These are phyloP conservation scores for Pristionchus japonicus DNA, from an alignment of 2,888 invertebrate species.

Conservation along the genomic window DNA sequence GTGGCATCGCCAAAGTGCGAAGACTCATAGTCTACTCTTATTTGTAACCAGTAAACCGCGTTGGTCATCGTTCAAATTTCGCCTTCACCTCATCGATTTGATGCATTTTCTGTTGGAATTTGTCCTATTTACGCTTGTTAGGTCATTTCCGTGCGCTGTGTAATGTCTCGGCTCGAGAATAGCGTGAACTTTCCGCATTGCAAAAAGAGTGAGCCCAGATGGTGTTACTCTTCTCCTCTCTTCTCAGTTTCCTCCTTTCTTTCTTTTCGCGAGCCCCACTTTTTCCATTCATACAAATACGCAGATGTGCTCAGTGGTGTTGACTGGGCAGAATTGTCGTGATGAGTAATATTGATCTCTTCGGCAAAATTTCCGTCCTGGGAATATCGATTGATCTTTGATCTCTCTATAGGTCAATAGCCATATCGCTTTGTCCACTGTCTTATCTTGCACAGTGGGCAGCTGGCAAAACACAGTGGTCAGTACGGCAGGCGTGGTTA, in stretches of 20 bases:
- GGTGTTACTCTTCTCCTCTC: not conserved
- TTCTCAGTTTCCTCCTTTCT: not conserved
- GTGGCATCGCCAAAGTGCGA: no score
- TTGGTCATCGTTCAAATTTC: no score
- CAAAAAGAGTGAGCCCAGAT: not conserved
- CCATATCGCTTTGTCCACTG: not conserved
- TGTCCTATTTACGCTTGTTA: no score
- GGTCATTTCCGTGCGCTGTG: no score
- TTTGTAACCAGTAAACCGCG: no score
- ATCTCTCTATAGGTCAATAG: not conserved
- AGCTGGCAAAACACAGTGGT: slow-evolving; percentile 38
- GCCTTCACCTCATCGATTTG: no score
- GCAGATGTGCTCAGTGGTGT: slow-evolving; percentile 8
- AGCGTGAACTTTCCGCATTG: not conserved
- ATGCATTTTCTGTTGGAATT: no score
- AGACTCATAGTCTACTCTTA: no score
- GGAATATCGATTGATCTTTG: not conserved
- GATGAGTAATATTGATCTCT: not conserved
- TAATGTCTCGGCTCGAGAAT: not conserved
- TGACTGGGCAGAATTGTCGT: not conserved
- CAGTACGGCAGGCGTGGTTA: not conserved
- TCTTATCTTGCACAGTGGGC: not conserved
- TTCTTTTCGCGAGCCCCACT: not conserved
- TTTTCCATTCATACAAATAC: slow-evolving; percentile 13
- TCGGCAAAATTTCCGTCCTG: no score